Conservation (phyloP, 2,888 invertebrate genomes). For the Athalia circularis region DNA sequence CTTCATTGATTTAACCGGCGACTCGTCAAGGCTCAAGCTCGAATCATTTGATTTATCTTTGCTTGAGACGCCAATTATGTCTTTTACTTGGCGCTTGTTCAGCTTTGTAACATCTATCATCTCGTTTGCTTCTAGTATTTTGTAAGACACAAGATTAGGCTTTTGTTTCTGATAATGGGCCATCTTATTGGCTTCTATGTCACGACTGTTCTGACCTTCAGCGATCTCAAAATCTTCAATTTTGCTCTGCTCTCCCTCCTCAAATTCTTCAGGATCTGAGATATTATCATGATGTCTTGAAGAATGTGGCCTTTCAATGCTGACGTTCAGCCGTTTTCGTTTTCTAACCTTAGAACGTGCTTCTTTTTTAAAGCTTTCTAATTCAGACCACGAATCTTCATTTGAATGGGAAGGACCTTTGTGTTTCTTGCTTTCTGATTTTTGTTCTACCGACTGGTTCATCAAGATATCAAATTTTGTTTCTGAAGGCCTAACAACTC, state of each 20-base stretch:
- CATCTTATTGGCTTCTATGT: background rate
- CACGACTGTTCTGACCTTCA: background rate
- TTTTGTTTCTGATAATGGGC: background rate
- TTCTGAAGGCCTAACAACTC: background rate
- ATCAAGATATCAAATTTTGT: background rate
- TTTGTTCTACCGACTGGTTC: background rate
- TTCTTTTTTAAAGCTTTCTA: constrained; percentile 62
- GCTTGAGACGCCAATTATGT: constrained; percentile 53
- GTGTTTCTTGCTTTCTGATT: background rate
- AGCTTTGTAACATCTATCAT: constrained; percentile 43
- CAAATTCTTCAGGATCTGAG: background rate
- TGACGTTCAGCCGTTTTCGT: constrained; percentile 58
- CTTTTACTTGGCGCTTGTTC: constrained; percentile 50
- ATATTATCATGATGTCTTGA: background rate
- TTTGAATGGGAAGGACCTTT: background rate
- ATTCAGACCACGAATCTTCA: constrained; percentile 57
- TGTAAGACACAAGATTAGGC: background rate
- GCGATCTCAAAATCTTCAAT: background rate
- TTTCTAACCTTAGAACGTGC: constrained; percentile 58
- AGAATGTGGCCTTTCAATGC: constrained; percentile 52
- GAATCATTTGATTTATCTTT: constrained; percentile 17
- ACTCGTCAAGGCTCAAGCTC: background rate
- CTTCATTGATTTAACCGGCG: constrained; percentile 35
- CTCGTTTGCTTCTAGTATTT: constrained; percentile 14
- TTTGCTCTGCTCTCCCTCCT: constrained; percentile 1